Evolutionary conservation across 2,888 invertebrate genomes (phyloP).

Genomic region (Palloptera scutellata): DNA sequence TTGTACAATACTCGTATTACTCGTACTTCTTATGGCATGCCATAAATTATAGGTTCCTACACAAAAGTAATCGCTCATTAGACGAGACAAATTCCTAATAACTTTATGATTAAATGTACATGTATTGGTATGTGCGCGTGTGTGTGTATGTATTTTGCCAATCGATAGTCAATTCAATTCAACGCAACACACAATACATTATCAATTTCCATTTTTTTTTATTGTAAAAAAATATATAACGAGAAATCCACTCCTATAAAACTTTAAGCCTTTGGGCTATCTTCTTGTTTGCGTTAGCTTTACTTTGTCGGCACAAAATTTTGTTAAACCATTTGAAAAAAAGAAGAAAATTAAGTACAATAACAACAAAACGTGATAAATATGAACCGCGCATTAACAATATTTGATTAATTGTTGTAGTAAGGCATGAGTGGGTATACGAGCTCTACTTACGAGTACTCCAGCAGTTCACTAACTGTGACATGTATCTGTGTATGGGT

Average conservation of each 20-base stretch:
- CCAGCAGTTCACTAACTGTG: too few species aligned
- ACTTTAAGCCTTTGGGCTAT: slow-evolving; percentile 43
- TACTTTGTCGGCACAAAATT: slow-evolving; percentile 49
- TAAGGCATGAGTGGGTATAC: too few species aligned
- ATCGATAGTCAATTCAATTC: neutral
- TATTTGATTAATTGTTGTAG: neutral
- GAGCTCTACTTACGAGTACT: too few species aligned
- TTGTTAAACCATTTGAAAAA: slow-evolving; percentile 3
- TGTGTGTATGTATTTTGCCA: slow-evolving; percentile 12
- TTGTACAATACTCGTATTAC: neutral
- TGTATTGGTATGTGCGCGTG: neutral
- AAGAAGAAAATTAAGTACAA: slow-evolving; percentile 25
- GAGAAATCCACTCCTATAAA: slow-evolving; percentile 44
- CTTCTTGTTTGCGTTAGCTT: slow-evolving; percentile 46
- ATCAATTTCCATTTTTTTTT: slow-evolving; percentile 7
- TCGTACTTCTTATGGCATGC: neutral
- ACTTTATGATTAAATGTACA: neutral
- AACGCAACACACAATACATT: slow-evolving; percentile 16
- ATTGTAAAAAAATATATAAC: slow-evolving; percentile 35
- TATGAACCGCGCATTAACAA: slow-evolving; percentile 14
- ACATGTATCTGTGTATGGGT: too few species aligned
- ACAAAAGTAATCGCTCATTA: too few species aligned
- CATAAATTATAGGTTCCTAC: neutral
- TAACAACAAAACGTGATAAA: slow-evolving; percentile 27
- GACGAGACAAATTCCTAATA: too few species aligned